Base-by-base conservation (phyloP, 2,113 vertebrate species). In the Heterochromis multidens region DNA sequence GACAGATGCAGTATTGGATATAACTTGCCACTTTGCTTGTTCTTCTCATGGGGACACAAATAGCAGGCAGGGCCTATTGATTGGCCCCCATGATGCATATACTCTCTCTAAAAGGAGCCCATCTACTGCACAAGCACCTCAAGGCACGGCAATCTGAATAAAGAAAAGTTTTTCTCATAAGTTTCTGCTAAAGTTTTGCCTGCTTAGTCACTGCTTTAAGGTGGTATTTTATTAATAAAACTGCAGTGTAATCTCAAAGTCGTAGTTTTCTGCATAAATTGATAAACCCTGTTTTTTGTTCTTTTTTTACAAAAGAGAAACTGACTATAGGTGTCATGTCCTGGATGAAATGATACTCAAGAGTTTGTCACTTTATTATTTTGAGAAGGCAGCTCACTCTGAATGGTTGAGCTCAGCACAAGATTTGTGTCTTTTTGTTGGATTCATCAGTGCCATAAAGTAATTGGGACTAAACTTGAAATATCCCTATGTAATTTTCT, bases 401-500 rank as follows among this genome's bases (percentile, higher is more conserved):
- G 91, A 92, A 81, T 86, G 89, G 90, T 92, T 93, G 94, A 95
- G 92, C 94, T 95, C 90, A 93, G 91, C 92, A 94, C 94, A 93
- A 93, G 89, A 93, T 95, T 84, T 94, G 82, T 94, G 92, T 95
- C 92, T 95, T 94, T 95, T 82, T 93, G 93, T 95, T 95, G 91
- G 62, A 94, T 67, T 90, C 95, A 94, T 95, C 94, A 91, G 85
- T 94, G 85, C 92, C 94, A 94, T 94, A 91, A 92, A 91, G 91
- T 94, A 94, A 94, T 93, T 95, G 94, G 94, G 92, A 91, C 86
- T 91, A 89, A 94, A 95, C 90, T 89, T 95, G 94, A 95, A 95
- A 91, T 95, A 95, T 95, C 94, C 95, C 94, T 95, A 90, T 95
- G 94, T 95, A 92, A 93, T 93, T 93, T 92, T 94, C 91, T 95